Evolutionary conservation across 2,797 vertebrate species (phyloP).

Genomic region (Merluccius polli): DNA sequence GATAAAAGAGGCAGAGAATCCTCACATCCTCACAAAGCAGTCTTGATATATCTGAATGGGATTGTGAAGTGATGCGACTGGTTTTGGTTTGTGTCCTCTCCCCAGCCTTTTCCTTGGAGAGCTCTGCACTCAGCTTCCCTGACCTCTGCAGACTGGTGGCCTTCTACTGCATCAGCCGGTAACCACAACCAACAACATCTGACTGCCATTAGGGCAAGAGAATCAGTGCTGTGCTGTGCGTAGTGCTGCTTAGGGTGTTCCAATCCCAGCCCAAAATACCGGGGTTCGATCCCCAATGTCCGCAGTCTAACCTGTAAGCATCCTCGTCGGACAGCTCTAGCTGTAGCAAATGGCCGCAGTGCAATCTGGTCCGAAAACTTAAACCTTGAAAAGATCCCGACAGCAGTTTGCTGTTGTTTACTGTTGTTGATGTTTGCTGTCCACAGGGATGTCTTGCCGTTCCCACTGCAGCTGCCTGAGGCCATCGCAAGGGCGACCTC

Average conservation of each 20-base stretch:
- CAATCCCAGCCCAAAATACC: too few relatives aligned
- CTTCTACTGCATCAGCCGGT: conserved; percentile 84
- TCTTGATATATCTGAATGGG: neutral
- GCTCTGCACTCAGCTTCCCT: conserved; percentile 78
- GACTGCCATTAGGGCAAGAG: too few relatives aligned
- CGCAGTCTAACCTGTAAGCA: too few relatives aligned
- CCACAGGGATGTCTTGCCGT: conserved; percentile 82
- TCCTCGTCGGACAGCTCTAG: too few relatives aligned
- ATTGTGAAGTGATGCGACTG: neutral
- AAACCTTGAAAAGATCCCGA: too few relatives aligned
- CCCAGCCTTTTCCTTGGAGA: conserved; percentile 80
- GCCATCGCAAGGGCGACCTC: conserved; percentile 79
- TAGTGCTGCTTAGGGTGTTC: too few relatives aligned
- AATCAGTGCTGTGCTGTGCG: neutral
- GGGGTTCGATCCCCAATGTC: too few relatives aligned
- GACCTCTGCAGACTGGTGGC: conserved; percentile 86
- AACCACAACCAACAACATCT: neutral
- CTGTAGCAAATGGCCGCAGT: too few relatives aligned
- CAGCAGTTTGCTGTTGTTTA: neutral
- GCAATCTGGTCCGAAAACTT: too few relatives aligned
- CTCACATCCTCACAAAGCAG: neutral
- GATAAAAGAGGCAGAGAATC: neutral
- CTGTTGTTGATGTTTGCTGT: conserved; percentile 5
- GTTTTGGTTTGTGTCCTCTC: conserved; percentile 35
- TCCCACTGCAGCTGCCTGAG: conserved; percentile 81